A percentile compares a stretch with the other conserved stretches of the same genome.
phyloP scores from a whole-genome alignment of 2,797 vertebrate genomes.

The Pangasius larnaudii region DNA sequence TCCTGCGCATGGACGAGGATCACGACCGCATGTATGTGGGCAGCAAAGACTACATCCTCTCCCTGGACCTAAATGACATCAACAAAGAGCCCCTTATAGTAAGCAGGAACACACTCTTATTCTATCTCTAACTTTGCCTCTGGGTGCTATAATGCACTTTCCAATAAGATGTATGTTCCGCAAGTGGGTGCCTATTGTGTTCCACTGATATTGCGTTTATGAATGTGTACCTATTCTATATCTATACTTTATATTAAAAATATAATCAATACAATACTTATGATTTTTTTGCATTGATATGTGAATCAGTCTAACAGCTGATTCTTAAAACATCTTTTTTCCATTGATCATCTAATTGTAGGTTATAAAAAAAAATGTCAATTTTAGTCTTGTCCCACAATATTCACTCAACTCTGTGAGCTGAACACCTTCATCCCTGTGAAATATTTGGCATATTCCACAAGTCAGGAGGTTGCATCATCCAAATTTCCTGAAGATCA shows the following conservation, averaged over 20 bases:
- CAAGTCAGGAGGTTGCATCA: not conserved
- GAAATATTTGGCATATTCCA: not conserved
- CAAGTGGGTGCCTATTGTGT: too few species aligned
- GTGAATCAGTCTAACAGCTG: not conserved
- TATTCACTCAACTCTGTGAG: not conserved
- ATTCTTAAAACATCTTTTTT: not conserved
- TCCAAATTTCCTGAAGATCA: not conserved
- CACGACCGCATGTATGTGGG: conserved; percentile 99
- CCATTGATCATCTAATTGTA: not conserved
- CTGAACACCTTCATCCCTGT: not conserved
- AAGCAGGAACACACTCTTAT: conserved; percentile 69
- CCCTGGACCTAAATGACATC: conserved; percentile 97
- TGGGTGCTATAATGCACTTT: not conserved
- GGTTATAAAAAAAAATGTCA: not conserved
- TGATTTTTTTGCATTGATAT: not conserved
- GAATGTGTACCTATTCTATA: not conserved
- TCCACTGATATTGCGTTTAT: not conserved
- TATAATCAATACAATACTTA: not conserved
- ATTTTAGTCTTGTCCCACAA: not conserved
- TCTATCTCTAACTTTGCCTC: not conserved
- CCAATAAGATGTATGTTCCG: not conserved
- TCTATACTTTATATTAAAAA: not conserved
- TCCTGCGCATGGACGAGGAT: conserved; percentile 97
- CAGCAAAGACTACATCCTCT: conserved; percentile 98
- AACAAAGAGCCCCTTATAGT: conserved; percentile 98